Evolutionary conservation across 2,888 invertebrate species (phyloP).

Genomic region (Drosophila bunnanda): DNA sequence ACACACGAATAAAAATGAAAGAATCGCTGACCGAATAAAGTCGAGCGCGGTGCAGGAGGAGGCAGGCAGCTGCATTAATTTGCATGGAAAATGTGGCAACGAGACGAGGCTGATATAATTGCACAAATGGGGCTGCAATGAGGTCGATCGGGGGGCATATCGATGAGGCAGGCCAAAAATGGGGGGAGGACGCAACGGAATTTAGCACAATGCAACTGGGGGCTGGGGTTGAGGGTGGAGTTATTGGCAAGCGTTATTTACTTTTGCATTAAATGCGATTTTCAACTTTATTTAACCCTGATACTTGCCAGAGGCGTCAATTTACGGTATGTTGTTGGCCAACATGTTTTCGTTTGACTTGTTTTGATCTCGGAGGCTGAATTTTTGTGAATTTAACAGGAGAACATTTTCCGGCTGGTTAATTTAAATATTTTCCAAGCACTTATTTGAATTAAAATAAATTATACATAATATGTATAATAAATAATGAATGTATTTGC

Average conservation of each 20-base stretch:
- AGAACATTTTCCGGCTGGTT: not conserved
- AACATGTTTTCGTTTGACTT: conserved; percentile 14
- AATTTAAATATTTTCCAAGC: not conserved
- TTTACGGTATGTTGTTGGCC: conserved; percentile 13
- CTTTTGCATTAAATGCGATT: conserved; percentile 33
- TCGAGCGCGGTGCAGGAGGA: not conserved
- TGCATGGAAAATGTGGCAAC: conserved; percentile 44
- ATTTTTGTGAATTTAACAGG: not conserved
- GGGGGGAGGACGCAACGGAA: not conserved
- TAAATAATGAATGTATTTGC: no score
- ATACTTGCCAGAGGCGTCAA: conserved; percentile 3
- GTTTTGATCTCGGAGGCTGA: not conserved
- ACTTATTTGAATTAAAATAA: not conserved
- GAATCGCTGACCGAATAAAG: conserved; percentile 9
- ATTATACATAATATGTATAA: not conserved
- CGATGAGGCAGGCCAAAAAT: conserved; percentile 8
- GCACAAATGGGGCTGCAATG: conserved; percentile 26
- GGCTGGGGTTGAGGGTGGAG: not conserved
- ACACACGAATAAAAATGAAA: conserved; percentile 24
- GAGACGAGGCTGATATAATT: conserved; percentile 36
- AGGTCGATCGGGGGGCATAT: conserved; percentile 11
- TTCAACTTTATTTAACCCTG: conserved; percentile 31
- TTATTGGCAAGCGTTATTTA: conserved; percentile 29
- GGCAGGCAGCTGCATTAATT: conserved; percentile 37
- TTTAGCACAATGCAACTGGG: conserved; percentile 16